These are phyloP conservation scores for Nymphalis polychloros DNA, from an alignment of 2,888 invertebrate genomes.

Conservation along the genomic window DNA sequence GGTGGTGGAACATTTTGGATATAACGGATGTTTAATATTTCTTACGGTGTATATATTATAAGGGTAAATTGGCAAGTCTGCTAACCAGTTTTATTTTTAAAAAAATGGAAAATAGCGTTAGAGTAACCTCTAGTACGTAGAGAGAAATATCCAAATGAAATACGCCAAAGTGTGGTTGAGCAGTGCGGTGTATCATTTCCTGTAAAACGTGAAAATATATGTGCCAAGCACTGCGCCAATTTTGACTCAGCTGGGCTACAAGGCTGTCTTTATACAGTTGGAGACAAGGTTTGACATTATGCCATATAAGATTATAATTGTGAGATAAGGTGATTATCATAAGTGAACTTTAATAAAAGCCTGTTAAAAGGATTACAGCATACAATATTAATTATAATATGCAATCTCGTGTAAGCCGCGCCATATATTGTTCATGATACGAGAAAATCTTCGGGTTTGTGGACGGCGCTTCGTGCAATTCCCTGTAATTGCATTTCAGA, in stretches of 20 bases:
- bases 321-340: background rate
- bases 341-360: background rate
- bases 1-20: no score
- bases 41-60: no score
- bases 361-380: background rate
- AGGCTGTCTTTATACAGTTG: background rate
- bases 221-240: no score
- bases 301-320: background rate
- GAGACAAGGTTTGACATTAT: background rate
- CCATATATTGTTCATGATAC: constrained; percentile 17
- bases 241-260: background rate
- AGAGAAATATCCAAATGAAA: no score
- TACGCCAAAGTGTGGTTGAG: no score
- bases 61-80: no score
- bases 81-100: no score
- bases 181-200: no score
- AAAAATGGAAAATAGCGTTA: no score
- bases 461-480: constrained; percentile 22
- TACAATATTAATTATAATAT: constrained; percentile 13
- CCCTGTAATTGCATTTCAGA: constrained; percentile 31
- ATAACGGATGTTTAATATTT: no score
- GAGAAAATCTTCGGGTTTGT: constrained; percentile 21
- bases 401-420: constrained; percentile 12
- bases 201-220: no score
- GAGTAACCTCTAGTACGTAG: no score